Evolutionary conservation across 2,888 invertebrate species (phyloP).

Genomic region (Linnaemya tessellans): DNA sequence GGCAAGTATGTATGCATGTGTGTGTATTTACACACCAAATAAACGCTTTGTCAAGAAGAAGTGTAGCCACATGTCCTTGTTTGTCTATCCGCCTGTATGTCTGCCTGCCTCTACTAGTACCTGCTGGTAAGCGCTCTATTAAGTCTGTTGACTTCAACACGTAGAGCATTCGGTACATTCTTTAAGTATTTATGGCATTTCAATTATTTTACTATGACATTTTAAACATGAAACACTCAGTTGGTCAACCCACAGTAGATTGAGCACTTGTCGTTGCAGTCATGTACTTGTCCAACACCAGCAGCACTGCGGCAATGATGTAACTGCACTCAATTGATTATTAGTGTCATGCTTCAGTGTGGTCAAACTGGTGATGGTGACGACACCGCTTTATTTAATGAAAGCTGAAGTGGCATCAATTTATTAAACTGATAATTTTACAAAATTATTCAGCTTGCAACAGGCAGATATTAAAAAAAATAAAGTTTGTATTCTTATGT

Average conservation of each 20-base stretch:
- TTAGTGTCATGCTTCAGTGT: slow-evolving; percentile 26
- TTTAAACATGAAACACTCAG: slow-evolving; percentile 7
- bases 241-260: not conserved
- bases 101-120: not conserved
- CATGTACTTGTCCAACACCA: slow-evolving; percentile 11
- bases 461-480: not conserved
- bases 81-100: not conserved
- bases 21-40: not conserved
- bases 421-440: slow-evolving; percentile 35
- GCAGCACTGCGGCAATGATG: slow-evolving; percentile 39
- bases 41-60: slow-evolving; percentile 26
- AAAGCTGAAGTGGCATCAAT: slow-evolving; percentile 30
- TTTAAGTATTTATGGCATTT: slow-evolving; percentile 32
- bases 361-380: slow-evolving; percentile 6
- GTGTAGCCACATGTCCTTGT: slow-evolving; percentile 9
- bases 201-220: slow-evolving; percentile 38
- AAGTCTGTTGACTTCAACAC: slow-evolving; percentile 43
- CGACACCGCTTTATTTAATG: slow-evolving; percentile 15
- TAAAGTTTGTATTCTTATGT: not conserved
- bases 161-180: slow-evolving; percentile 20
- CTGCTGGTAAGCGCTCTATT: slow-evolving; percentile 22
- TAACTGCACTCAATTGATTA: slow-evolving; percentile 41
- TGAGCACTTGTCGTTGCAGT: slow-evolving; percentile 10
- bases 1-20: not conserved
- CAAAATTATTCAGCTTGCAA: slow-evolving; percentile 10